These are phyloP conservation scores for Lophochroa leadbeateri DNA, from an alignment of 2,113 vertebrate species.

Conservation along the genomic window DNA sequence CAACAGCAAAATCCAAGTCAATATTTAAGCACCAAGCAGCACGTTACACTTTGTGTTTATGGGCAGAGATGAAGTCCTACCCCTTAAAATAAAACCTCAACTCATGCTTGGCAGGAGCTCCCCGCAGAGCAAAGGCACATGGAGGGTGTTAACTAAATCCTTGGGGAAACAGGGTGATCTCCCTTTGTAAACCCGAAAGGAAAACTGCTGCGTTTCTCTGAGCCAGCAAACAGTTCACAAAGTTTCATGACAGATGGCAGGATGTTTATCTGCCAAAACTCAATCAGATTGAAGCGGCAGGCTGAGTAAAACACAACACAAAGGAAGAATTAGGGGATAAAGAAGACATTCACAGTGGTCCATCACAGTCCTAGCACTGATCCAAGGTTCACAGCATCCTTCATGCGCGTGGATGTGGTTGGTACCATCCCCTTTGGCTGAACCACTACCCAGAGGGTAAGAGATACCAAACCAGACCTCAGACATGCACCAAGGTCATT, in stretches of 20 bases:
- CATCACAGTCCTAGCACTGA: background rate
- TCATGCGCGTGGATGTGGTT: background rate
- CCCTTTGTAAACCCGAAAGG: background rate
- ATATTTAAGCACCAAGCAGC: background rate
- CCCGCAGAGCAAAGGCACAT: background rate
- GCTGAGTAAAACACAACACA: background rate
- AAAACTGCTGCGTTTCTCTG: background rate
- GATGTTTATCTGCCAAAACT: constrained; percentile 37
- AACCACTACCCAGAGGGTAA: background rate
- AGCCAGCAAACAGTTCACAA: background rate
- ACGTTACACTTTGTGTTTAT: background rate
- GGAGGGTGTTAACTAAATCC: background rate
- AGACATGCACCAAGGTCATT: background rate
- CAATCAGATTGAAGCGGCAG: constrained; percentile 2
- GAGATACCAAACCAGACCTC: background rate
- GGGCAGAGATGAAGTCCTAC: background rate
- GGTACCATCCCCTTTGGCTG: background rate
- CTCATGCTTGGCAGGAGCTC: background rate
- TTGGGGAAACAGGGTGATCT: background rate
- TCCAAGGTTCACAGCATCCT: background rate
- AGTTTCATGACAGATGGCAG: constrained; percentile 41
- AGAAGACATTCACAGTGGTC: background rate
- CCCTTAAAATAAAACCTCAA: background rate
- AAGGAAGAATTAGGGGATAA: constrained; percentile 15
- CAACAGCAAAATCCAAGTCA: background rate